Evolutionary conservation across 2,113 vertebrate genomes (phyloP).

Genomic region (Cynopterus brachyotis): DNA sequence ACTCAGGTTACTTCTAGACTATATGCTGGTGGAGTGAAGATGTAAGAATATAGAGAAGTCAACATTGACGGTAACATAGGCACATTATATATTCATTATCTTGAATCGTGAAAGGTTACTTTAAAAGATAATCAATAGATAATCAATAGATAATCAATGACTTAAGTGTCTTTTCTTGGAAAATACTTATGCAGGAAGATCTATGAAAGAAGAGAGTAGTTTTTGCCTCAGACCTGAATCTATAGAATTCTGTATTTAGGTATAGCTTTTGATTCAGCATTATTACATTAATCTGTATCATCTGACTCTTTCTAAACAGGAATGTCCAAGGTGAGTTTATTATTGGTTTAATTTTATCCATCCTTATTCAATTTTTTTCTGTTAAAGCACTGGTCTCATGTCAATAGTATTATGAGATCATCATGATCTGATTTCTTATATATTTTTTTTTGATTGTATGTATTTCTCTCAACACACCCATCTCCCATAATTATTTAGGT

Average conservation of each 20-base stretch:
- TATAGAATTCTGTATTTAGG: background rate
- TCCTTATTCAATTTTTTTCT: background rate
- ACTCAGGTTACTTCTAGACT: background rate
- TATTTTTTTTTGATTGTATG: background rate
- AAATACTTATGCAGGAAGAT: background rate
- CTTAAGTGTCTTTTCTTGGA: background rate
- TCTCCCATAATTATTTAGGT: background rate
- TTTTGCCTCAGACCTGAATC: background rate
- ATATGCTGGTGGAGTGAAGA: background rate
- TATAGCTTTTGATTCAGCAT: background rate
- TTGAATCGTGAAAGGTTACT: background rate
- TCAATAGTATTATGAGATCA: background rate
- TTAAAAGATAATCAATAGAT: background rate
- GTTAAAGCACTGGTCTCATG: background rate
- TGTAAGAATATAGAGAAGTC: background rate
- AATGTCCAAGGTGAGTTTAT: background rate
- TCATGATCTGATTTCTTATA: background rate
- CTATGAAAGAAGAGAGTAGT: background rate
- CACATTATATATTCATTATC: background rate
- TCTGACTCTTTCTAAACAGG: background rate
- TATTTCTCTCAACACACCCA: background rate
- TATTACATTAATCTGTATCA: background rate
- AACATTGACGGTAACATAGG: background rate
- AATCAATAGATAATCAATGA: background rate
- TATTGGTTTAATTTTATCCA: slow-evolving; percentile 1